These are phyloP conservation scores for Ceyx margarethae DNA, from an alignment of 2,113 vertebrate species.

Conservation along the genomic window DNA sequence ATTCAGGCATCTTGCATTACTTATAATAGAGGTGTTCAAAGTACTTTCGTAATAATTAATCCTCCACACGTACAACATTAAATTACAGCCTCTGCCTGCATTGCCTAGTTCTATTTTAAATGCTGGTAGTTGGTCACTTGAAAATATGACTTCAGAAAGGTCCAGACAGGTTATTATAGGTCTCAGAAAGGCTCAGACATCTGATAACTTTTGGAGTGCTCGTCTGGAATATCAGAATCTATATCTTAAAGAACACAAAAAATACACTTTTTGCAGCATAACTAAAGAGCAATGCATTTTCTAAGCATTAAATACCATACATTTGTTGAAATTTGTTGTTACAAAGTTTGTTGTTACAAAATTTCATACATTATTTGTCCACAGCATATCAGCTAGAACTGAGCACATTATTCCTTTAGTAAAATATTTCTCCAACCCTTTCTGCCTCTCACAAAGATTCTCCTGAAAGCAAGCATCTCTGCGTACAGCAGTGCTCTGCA, in stretches of 20 bases:
- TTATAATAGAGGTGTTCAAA: neutral
- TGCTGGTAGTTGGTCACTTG: neutral
- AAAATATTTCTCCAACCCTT: neutral
- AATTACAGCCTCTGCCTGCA: neutral
- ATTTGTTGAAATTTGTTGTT: neutral
- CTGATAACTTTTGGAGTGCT: neutral
- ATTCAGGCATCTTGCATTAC: neutral
- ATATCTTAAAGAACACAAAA: neutral
- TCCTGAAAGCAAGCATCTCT: neutral
- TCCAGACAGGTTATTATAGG: neutral
- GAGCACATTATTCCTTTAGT: neutral
- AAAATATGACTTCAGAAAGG: neutral
- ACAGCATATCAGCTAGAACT: neutral
- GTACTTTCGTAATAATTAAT: neutral
- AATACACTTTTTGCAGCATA: neutral
- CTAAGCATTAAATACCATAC: neutral
- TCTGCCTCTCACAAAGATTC: neutral
- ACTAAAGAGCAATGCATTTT: neutral
- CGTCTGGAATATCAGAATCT: neutral
- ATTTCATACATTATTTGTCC: neutral
- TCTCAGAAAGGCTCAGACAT: neutral
- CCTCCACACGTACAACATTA: neutral
- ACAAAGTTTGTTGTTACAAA: neutral
- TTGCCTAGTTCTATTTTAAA: neutral
- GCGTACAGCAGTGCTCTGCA: neutral